Percentiles rank a stretch among this genome's conserved stretches.
Conservation (phyloP, 2,797 vertebrate species). For the Epinephelus coioides region DNA sequence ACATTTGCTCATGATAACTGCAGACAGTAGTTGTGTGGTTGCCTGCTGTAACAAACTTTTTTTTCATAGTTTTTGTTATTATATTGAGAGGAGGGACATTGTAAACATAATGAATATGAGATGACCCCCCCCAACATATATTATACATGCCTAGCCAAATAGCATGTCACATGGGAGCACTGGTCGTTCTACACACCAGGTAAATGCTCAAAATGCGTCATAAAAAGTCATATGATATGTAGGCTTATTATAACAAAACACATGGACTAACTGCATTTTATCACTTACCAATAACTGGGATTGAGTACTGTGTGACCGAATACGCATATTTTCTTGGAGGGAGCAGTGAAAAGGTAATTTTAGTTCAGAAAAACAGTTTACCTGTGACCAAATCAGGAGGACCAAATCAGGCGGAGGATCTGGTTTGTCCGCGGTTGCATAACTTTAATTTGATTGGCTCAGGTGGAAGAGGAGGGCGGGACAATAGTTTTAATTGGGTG, state of each 20-base stretch:
- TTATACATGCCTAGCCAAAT: no score
- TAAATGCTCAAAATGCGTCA: neutral
- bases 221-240: no score
- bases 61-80: no score
- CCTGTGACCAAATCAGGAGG: neutral
- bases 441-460: slow-evolving; percentile 53
- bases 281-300: neutral
- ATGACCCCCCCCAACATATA: no score
- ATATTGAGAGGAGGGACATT: no score
- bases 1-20: no score
- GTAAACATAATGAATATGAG: no score
- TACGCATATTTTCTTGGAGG: no score
- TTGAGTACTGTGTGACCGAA: neutral
- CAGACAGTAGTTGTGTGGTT: no score
- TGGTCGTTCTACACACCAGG: neutral
- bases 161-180: neutral
- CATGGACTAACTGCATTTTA: neutral
- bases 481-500: slow-evolving; percentile 31
- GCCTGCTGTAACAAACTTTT: no score
- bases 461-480: slow-evolving; percentile 21
- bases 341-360: neutral
- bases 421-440: slow-evolving; percentile 8
- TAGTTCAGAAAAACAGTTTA: neutral
- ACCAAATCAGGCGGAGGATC: neutral
- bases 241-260: neutral